Percentiles rank a stretch among this genome's conserved stretches.
Evolutionary conservation across 2,888 invertebrate species (phyloP).

Genomic region (Hypolimnas misippus): DNA sequence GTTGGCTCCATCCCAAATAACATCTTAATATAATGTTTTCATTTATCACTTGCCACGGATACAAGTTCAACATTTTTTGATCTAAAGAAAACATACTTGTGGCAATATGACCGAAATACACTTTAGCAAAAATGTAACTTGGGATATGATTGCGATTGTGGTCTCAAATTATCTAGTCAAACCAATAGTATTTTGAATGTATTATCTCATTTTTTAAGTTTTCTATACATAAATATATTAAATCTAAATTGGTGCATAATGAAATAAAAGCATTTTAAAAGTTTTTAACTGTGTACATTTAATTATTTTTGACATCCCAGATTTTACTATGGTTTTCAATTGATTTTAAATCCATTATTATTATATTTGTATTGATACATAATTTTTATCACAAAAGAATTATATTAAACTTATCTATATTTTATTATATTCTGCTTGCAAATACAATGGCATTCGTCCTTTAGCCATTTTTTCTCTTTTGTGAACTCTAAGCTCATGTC

Average conservation of each 20-base stretch:
- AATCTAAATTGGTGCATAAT: neutral
- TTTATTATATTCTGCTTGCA: constrained; percentile 52
- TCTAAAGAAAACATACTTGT: constrained; percentile 42
- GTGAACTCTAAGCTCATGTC: constrained; percentile 65
- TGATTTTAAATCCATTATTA: neutral
- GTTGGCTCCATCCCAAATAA: too few species aligned
- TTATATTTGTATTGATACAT: neutral
- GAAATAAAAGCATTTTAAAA: neutral
- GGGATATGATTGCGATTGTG: constrained; percentile 2
- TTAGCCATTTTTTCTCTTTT: constrained; percentile 63
- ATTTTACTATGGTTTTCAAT: neutral
- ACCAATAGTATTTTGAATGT: constrained; percentile 1
- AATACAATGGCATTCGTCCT: constrained; percentile 64
- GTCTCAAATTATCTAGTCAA: constrained; percentile 1
- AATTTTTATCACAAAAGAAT: neutral
- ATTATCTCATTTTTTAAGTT: neutral
- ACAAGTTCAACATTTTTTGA: too few species aligned
- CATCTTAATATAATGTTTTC: too few species aligned
- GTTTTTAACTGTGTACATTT: neutral
- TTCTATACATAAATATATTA: neutral
- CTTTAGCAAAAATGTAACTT: neutral
- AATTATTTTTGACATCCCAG: neutral
- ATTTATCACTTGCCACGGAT: too few species aligned
- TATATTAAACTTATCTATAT: neutral
- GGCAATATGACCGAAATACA: constrained; percentile 19